phyloP scores from a whole-genome alignment of 2,888 invertebrate species.

The Tetheella fluctuosa region DNA sequence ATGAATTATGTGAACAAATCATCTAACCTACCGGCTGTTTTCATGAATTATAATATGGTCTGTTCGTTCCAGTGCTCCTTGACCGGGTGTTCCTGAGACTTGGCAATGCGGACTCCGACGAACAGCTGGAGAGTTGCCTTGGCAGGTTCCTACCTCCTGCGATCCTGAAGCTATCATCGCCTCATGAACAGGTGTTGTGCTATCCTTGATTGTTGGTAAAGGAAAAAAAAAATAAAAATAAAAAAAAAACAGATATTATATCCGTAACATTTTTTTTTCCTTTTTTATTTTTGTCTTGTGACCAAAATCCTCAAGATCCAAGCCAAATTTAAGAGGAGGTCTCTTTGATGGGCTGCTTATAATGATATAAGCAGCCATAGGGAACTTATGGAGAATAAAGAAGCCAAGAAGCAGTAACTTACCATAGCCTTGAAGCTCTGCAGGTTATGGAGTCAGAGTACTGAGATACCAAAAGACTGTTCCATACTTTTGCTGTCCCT shows the following conservation, averaged over 20 bases:
- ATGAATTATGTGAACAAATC: not conserved
- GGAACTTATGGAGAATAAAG: no score
- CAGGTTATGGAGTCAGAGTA: no score
- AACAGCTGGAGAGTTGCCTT: slow-evolving; percentile 92
- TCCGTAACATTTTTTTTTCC: no score
- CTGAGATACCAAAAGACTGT: no score
- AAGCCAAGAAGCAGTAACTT: no score
- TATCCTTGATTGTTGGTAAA: not conserved
- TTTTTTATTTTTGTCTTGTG: no score
- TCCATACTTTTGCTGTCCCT: no score
- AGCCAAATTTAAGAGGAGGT: no score
- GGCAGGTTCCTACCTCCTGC: slow-evolving; percentile 93
- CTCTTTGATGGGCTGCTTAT: no score
- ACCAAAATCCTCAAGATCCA: no score
- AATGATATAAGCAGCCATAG: no score
- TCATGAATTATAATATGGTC: slow-evolving; percentile 20
- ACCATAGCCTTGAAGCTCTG: no score
- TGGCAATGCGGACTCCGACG: slow-evolving; percentile 95
- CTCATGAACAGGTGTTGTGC: slow-evolving; percentile 89
- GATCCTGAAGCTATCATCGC: slow-evolving; percentile 94
- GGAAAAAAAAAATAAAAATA: not conserved
- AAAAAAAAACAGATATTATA: not conserved
- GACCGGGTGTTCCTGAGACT: slow-evolving; percentile 95
- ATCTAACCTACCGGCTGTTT: slow-evolving; percentile 40
- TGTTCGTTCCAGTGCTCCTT: slow-evolving; percentile 87